Evolutionary conservation across 1,140 invertebrate genomes (phyloP), one percentile per base, ranked within the genome.

Genomic region (Pseudomyrmex flavicornis): DNA sequence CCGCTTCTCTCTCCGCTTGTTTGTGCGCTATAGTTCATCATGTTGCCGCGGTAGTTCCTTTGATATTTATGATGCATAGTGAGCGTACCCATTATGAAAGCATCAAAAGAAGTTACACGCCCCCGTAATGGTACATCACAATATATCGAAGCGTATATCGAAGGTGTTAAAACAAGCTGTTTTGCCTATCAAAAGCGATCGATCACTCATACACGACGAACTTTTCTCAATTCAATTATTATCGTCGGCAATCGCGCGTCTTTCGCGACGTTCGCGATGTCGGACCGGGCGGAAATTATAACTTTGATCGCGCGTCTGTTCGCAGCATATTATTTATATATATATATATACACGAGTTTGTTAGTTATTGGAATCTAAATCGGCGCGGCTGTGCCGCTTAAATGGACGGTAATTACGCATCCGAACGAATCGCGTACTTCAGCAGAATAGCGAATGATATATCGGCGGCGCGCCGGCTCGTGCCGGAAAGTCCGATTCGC

Each of bases 341-440:
- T 26, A 26, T 35, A 7, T 7, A 26, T 26, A 26, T 35, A 7
- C 0, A 35, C 5, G 35, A 4, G 52, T 17, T 26, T 26, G 17
- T 62, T 58, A 56, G 35, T 83, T 88, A 86, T 89, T 84, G 83
- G 83, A 44, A 83, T 61, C 83, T 89, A 88, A 90, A 90, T 89
- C 77, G 89, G 72, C 70, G 84, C 63, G 62, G 68, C 20, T 54
- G 13, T 48, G 66, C 17, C 48, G 68, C 76, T 61, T 83, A 83
- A 88, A 82, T 88, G 79, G 83, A 77, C 65, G 85, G 82, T 86
- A 89, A 90, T 90, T 89, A 89, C 79, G 63, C 87, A 89, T 85
- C 73, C 82, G 56, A 83, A 79, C 59, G 85, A 73, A 88, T 88
- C 83, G 83, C 68, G 74, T 5, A 35, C 26, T 80, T 87, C 69